Evolutionary conservation across 2,113 vertebrate genomes (phyloP).

Genomic region (Paramisgurnus dabryanus): DNA sequence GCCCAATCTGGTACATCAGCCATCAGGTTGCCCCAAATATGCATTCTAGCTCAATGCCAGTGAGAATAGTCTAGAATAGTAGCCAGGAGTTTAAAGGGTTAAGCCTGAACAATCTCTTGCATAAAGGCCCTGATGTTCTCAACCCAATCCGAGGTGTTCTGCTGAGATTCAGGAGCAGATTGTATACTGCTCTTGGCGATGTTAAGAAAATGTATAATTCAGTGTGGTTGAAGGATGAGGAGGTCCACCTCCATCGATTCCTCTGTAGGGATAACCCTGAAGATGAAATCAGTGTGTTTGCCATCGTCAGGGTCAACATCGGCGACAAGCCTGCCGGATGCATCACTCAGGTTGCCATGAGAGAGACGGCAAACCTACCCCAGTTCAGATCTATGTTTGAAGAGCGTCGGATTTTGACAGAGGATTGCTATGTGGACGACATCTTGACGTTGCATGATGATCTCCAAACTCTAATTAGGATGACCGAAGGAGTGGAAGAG

Average conservation of each 20-base stretch:
- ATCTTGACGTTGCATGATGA: conserved; percentile 42
- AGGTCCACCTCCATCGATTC: conserved; percentile 38
- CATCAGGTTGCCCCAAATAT: not conserved
- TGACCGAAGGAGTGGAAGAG: conserved; percentile 11
- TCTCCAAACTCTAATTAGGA: not conserved
- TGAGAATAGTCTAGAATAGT: conserved; percentile 38
- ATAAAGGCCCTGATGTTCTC: conserved; percentile 33
- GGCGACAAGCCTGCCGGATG: no score
- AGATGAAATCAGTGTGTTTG: conserved; percentile 29
- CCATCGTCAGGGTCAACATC: conserved; percentile 6
- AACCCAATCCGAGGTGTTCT: conserved; percentile 38
- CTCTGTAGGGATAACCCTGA: conserved; percentile 32
- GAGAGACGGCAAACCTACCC: conserved; percentile 19
- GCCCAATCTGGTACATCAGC: not conserved
- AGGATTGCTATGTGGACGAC: conserved; percentile 48
- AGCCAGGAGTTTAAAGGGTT: conserved; percentile 39
- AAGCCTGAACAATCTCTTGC: conserved; percentile 28
- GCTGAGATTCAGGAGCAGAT: conserved; percentile 20
- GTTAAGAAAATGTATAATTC: conserved; percentile 40
- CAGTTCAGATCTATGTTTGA: conserved; percentile 1
- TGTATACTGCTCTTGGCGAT: conserved; percentile 28
- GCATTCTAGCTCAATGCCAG: conserved; percentile 25
- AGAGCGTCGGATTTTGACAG: not conserved
- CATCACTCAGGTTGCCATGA: not conserved
- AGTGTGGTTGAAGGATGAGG: conserved; percentile 35